Percentiles rank a stretch among this genome's conserved stretches.
Conservation (phyloP, 2,797 vertebrate species). For the Sorex maritimensis region DNA sequence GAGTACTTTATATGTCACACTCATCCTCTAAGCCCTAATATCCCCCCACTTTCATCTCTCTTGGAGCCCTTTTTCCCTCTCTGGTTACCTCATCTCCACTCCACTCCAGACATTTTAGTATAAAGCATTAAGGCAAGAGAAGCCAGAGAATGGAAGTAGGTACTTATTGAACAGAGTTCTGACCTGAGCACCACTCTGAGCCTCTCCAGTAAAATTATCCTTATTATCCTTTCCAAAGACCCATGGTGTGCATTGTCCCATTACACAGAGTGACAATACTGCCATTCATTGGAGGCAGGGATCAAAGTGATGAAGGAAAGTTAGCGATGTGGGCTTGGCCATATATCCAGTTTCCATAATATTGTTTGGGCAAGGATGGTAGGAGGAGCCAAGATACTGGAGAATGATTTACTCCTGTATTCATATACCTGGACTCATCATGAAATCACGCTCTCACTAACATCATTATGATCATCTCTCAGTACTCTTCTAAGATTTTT, state of each 20-base stretch:
- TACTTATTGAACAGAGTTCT: neutral
- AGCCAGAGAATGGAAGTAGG: neutral
- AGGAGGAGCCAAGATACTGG: neutral
- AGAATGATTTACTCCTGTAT: conserved; percentile 1
- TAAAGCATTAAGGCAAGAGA: conserved; percentile 19
- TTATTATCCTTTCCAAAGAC: neutral
- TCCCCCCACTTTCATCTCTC: too few relatives aligned
- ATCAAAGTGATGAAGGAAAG: neutral
- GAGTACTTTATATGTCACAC: too few relatives aligned
- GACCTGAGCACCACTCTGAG: neutral
- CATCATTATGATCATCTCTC: neutral
- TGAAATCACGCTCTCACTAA: neutral
- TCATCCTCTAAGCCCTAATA: too few relatives aligned
- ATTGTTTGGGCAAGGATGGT: neutral
- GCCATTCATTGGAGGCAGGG: neutral
- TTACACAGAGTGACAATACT: neutral
- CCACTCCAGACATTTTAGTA: conserved; percentile 3
- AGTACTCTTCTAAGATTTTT: neutral
- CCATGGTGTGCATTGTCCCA: neutral
- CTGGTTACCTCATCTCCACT: too few relatives aligned
- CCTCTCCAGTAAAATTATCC: neutral
- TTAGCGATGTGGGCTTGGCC: neutral
- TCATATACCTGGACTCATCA: neutral
- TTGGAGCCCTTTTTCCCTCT: too few relatives aligned
- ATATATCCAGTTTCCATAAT: neutral